phyloP scores from a whole-genome alignment of 2,113 vertebrate genomes.

The Tricholaema leucomelas region DNA sequence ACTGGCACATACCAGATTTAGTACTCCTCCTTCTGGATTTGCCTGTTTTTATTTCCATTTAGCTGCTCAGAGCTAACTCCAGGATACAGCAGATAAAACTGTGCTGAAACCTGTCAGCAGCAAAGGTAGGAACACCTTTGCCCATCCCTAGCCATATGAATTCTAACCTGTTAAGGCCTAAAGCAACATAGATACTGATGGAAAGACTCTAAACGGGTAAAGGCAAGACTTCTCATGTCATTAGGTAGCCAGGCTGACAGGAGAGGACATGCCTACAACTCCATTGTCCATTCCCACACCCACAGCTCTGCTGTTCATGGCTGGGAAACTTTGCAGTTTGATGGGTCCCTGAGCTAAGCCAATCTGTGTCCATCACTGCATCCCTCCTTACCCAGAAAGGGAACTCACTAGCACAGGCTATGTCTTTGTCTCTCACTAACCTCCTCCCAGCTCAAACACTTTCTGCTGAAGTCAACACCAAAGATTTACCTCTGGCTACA shows the following conservation, averaged over 20 bases:
- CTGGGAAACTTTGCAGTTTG: too few relatives aligned
- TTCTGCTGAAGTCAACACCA: too few relatives aligned
- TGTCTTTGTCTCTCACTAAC: too few relatives aligned
- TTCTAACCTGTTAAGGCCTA: not conserved
- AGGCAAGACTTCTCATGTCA: not conserved
- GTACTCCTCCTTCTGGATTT: not conserved
- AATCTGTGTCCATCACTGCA: too few relatives aligned
- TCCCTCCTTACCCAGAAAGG: too few relatives aligned
- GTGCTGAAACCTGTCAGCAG: not conserved
- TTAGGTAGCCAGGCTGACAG: not conserved
- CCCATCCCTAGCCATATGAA: not conserved
- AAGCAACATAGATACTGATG: not conserved
- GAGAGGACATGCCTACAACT: too few relatives aligned
- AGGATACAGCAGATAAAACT: not conserved
- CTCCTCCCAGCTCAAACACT: too few relatives aligned
- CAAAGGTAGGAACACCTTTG: not conserved
- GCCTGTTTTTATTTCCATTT: not conserved
- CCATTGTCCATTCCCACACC: too few relatives aligned
- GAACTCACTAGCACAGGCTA: too few relatives aligned
- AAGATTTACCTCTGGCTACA: too few relatives aligned
- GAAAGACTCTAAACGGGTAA: not conserved
- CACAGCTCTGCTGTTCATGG: too few relatives aligned
- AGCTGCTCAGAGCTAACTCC: not conserved
- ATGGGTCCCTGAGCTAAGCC: too few relatives aligned
- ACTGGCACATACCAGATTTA: not conserved